Conservation (phyloP, 2,113 vertebrate genomes). For the Puffinus mauretanicus region DNA sequence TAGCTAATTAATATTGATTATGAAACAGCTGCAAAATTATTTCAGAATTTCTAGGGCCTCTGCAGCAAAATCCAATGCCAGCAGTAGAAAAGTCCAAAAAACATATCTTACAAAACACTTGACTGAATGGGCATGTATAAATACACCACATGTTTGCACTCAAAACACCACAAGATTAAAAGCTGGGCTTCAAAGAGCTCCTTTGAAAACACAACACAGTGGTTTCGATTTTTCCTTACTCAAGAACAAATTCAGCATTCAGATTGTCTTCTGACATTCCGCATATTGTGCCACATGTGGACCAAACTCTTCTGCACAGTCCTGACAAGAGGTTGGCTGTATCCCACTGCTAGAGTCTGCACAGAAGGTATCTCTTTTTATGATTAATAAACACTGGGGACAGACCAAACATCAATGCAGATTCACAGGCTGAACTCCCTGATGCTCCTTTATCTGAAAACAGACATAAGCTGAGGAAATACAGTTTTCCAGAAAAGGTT, state of each 20-base stretch:
- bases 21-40: background rate
- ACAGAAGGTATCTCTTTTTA: background rate
- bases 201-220: background rate
- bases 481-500: background rate
- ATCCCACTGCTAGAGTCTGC: background rate
- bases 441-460: background rate
- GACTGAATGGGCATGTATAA: background rate
- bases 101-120: background rate
- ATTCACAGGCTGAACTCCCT: background rate
- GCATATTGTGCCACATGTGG: background rate
- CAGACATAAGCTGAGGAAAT: background rate
- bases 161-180: slow-evolving; percentile 15
- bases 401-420: background rate
- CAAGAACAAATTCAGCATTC: background rate
- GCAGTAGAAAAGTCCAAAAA: background rate
- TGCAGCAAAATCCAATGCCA: background rate
- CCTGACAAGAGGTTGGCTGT: background rate
- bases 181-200: background rate
- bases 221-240: background rate
- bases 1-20: background rate
- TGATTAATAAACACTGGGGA: background rate
- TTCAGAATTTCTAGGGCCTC: background rate
- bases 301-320: background rate
- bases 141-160: background rate
- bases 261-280: background rate